These are phyloP conservation scores for Xestia sexstrigata DNA, from an alignment of 2,888 invertebrate species.

Conservation along the genomic window DNA sequence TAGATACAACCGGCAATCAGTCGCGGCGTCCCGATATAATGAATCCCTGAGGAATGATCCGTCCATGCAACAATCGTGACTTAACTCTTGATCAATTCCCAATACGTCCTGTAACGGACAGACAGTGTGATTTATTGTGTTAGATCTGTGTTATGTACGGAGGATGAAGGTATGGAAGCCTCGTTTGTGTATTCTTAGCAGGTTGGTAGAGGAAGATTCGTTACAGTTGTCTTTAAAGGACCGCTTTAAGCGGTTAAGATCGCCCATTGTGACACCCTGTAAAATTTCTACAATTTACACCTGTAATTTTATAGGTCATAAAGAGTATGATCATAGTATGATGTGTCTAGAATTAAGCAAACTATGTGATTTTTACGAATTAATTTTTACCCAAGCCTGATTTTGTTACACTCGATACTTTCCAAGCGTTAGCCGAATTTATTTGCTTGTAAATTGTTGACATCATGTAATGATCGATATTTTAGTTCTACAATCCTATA, in stretches of 20 bases:
- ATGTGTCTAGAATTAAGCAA: too few species aligned
- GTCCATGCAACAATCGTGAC: slow-evolving; percentile 88
- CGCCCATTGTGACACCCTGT: neutral
- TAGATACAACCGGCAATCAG: slow-evolving; percentile 80
- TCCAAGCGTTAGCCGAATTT: neutral
- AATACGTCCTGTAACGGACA: slow-evolving; percentile 75
- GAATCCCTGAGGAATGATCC: slow-evolving; percentile 87
- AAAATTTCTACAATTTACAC: neutral
- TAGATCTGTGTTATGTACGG: slow-evolving; percentile 62
- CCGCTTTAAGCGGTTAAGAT: neutral
- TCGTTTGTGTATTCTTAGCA: slow-evolving; percentile 29
- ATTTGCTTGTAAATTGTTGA: neutral
- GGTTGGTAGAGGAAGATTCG: neutral
- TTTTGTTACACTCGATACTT: too few species aligned
- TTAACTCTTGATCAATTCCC: slow-evolving; percentile 88
- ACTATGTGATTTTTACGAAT: too few species aligned
- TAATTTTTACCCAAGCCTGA: too few species aligned
- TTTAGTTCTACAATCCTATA: too few species aligned
- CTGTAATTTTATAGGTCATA: too few species aligned
- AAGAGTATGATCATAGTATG: too few species aligned
- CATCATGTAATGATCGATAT: too few species aligned
- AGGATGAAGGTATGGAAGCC: slow-evolving; percentile 43
- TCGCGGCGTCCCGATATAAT: slow-evolving; percentile 83
- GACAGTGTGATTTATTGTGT: slow-evolving; percentile 78
- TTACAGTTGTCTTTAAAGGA: neutral